Percentiles rank a stretch among this genome's conserved stretches.
Conservation (phyloP, 1,140 invertebrate genomes). For the Tetramorium alpestre region DNA sequence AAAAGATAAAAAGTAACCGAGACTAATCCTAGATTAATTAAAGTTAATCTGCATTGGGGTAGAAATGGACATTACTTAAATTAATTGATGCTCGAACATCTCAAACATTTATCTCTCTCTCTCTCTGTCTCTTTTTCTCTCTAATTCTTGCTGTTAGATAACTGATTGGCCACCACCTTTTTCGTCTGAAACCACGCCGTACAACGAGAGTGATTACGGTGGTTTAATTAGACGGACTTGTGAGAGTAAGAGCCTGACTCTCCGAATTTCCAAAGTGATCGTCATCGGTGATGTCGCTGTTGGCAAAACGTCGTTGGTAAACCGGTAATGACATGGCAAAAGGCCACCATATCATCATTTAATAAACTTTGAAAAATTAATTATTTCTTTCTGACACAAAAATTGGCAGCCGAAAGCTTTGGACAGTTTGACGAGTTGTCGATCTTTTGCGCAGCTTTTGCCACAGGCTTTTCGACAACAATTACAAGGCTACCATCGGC, state of each 20-base stretch:
- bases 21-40: too few relatives aligned
- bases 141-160: slow-evolving; percentile 79
- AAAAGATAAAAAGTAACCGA: too few relatives aligned
- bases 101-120: neutral
- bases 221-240: slow-evolving; percentile 84
- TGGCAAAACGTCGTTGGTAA: slow-evolving; percentile 93
- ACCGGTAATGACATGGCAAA: slow-evolving; percentile 85
- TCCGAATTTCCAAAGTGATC: slow-evolving; percentile 89
- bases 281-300: slow-evolving; percentile 93
- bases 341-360: neutral
- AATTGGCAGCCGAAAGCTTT: neutral
- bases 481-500: slow-evolving; percentile 95
- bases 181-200: slow-evolving; percentile 86
- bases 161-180: slow-evolving; percentile 87
- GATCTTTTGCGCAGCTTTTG: slow-evolving; percentile 89
- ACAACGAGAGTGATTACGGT: slow-evolving; percentile 86
- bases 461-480: slow-evolving; percentile 91
- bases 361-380: neutral
- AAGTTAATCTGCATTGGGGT: too few relatives aligned
- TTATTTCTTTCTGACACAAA: neutral
- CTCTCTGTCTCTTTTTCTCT: neutral
- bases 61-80: too few relatives aligned
- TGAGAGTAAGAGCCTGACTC: slow-evolving; percentile 78
- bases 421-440: slow-evolving; percentile 31
- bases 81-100: neutral